A percentile compares a stretch with the other conserved stretches of the same genome.
Evolutionary conservation across 2,797 vertebrate genomes (phyloP).

Genomic region (Danio kyathit): DNA sequence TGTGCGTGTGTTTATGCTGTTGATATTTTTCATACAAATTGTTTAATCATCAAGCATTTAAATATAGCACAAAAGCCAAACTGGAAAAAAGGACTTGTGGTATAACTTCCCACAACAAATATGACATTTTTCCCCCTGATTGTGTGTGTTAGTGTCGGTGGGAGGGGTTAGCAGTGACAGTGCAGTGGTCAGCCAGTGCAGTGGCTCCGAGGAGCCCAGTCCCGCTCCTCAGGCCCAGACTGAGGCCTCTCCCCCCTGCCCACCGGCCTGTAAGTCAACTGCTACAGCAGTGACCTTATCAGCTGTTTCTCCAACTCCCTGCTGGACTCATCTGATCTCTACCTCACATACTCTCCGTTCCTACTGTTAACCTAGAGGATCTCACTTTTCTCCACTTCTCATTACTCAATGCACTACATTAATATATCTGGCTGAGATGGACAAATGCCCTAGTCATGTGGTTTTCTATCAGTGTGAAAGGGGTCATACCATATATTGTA

Average conservation of each 20-base stretch:
- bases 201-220: constrained; percentile 71
- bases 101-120: constrained; percentile 18
- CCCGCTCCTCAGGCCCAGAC: constrained; percentile 60
- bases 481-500: neutral
- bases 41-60: neutral
- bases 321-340: constrained; percentile 29
- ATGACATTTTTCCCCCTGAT: constrained; percentile 38
- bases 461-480: neutral
- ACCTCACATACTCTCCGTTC: constrained; percentile 18
- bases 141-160: constrained; percentile 63
- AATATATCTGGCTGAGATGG: constrained; percentile 4
- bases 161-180: constrained; percentile 70
- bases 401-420: neutral
- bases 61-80: neutral
- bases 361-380: constrained; percentile 7
- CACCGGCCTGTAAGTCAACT: constrained; percentile 69
- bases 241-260: constrained; percentile 68
- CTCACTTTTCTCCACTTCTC: constrained; percentile 16
- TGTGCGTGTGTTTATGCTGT: neutral
- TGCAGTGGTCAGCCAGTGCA: constrained; percentile 84
- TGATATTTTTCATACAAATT: constrained; percentile 14
- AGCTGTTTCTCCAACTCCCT: constrained; percentile 45
- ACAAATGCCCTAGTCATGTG: neutral
- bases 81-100: constrained; percentile 23
- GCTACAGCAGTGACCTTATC: constrained; percentile 41